These are phyloP conservation scores for Dasysyrphus albostriatus DNA, from an alignment of 2,888 invertebrate genomes.

Conservation along the genomic window DNA sequence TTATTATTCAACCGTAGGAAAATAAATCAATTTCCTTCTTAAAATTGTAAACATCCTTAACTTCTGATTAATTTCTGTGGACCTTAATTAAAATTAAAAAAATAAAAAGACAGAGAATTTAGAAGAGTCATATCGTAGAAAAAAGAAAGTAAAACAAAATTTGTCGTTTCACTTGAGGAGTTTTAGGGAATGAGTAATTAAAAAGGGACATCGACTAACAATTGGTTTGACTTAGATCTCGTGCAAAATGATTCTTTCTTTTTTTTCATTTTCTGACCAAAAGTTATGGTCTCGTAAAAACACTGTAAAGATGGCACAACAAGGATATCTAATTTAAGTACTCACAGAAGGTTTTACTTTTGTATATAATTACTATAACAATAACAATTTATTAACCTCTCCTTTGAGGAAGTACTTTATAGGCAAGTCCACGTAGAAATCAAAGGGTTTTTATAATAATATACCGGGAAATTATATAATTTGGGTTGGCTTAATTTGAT, in stretches of 20 bases:
- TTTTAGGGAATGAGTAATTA: constrained; percentile 35
- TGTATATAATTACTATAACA: constrained; percentile 6
- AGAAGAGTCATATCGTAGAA: background rate
- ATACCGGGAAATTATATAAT: too few relatives aligned
- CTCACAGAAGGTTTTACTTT: background rate
- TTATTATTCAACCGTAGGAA: constrained; percentile 8
- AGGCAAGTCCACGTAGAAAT: too few relatives aligned
- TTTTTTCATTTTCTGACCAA: background rate
- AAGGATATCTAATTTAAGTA: background rate
- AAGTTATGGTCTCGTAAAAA: constrained; percentile 1
- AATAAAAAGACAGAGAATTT: background rate
- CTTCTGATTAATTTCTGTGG: constrained; percentile 27
- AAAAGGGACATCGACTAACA: constrained; percentile 22
- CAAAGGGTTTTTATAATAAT: too few relatives aligned
- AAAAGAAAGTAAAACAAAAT: constrained; percentile 2
- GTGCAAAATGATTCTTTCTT: too few relatives aligned
- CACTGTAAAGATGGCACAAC: constrained; percentile 13
- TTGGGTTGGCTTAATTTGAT: too few relatives aligned
- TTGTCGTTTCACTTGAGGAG: constrained; percentile 22
- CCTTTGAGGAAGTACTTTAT: background rate
- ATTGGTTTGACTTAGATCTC: too few relatives aligned
- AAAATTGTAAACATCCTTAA: constrained; percentile 26
- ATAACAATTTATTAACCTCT: background rate
- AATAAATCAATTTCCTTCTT: constrained; percentile 37
- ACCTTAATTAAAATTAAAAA: constrained; percentile 33